Evolutionary conservation across 30 jellyfish, hydroid and myxozoan species (phyloP), one percentile per base, ranked within the genome.

Genomic region (Turritopsis dohrnii): DNA sequence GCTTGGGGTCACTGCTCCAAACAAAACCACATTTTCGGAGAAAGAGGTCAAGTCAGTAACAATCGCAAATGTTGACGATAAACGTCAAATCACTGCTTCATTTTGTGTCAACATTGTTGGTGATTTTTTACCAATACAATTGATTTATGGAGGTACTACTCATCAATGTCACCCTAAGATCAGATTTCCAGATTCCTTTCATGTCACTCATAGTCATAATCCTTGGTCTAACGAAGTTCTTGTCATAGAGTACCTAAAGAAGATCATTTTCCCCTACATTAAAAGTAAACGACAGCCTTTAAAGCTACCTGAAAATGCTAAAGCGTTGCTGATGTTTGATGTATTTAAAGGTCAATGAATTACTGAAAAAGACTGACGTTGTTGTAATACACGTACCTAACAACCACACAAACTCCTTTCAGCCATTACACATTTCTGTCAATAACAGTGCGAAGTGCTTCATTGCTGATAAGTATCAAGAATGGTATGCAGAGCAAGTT

Each of bases 321-420:
- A 84, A 53, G n/a, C n/a, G n/a, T n/a, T n/a, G n/a, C n/a, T n/a
- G 91, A 84, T 74, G 29, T 84, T 84, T 54, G 91, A 84, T 74
- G 91, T 84, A 18, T 84, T 84, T 29, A 84, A 84, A 60, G 91
- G 91, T 21, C 91, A 84, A 29, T 52, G 88, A 52, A 84, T 88
- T 7, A 84, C 24, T 26, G 84, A n/a, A n/a, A n/a, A n/a, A n/a
- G n/a, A n/a, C n/a, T n/a, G n/a, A n/a, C n/a, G n/a, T n/a, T n/a
- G n/a, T n/a, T n/a, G n/a, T n/a, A n/a, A n/a, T n/a, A n/a, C n/a
- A n/a, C n/a, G n/a, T n/a, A n/a, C n/a, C n/a, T n/a, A n/a, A n/a
- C n/a, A n/a, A n/a, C n/a, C n/a, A n/a, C n/a, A n/a, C n/a, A n/a
- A n/a, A n/a, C n/a, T n/a, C n/a, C n/a, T n/a, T n/a, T n/a, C n/a